These are phyloP conservation scores for Zenarchopterus dispar DNA, from an alignment of 2,797 vertebrate genomes.

Conservation along the genomic window DNA sequence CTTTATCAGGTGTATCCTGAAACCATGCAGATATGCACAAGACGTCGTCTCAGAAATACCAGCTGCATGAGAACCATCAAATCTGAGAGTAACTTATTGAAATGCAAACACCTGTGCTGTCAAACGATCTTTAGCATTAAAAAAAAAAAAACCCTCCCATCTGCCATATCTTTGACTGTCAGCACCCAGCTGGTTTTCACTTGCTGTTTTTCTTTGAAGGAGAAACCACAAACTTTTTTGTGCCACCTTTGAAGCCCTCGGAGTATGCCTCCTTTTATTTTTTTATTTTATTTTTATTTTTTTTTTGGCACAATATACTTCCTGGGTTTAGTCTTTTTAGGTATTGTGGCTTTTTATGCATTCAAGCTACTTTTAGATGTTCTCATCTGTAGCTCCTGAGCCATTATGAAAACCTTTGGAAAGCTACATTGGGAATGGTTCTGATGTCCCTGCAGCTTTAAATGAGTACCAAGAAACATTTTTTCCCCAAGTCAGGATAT, in stretches of 20 bases:
- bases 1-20: background rate
- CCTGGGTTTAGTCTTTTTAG: constrained; percentile 29
- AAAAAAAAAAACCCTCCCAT: background rate
- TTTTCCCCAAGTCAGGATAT: constrained; percentile 8
- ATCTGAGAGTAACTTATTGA: background rate
- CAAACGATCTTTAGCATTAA: background rate
- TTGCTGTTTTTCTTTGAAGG: constrained; percentile 31
- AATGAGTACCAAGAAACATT: constrained; percentile 8
- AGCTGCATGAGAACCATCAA: background rate
- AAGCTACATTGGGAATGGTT: constrained; percentile 20
- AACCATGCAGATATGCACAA: background rate
- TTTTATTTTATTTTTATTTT: background rate
- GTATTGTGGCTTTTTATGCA: constrained; percentile 20
- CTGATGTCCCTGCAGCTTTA: constrained; percentile 25
- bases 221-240: constrained; percentile 25
- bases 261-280: background rate
- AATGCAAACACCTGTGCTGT: background rate
- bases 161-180: constrained; percentile 22
- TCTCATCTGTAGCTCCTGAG: constrained; percentile 19
- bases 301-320: constrained; percentile 24
- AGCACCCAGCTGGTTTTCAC: constrained; percentile 16
- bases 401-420: constrained; percentile 22
- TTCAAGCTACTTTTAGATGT: constrained; percentile 31
- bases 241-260: constrained; percentile 20
- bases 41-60: background rate